Conservation (phyloP, 2,888 invertebrate species). For the Drosophila prolongata region DNA sequence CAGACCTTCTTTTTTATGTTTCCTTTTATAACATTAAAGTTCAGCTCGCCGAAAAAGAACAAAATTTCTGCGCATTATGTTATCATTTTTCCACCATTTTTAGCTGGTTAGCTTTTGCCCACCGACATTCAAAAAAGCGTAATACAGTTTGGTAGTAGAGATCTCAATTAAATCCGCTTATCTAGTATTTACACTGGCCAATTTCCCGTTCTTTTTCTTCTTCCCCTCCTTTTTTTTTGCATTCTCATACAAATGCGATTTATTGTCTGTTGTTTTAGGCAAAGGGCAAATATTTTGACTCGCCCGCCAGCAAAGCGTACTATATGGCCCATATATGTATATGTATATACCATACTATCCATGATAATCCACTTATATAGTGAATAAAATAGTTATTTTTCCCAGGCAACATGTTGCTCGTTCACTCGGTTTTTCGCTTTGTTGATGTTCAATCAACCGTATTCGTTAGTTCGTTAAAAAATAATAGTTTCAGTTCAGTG, state of each 20-base stretch:
- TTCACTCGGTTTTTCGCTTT: constrained; percentile 45
- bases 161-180: constrained; percentile 48
- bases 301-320: constrained; percentile 23
- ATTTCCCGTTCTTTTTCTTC: constrained; percentile 28
- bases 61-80: not conserved
- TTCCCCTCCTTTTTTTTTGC: constrained; percentile 6
- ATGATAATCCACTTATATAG: constrained; percentile 62
- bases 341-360: constrained; percentile 6
- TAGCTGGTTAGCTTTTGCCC: not conserved
- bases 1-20: too few species aligned
- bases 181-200: constrained; percentile 47
- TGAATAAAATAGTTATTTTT: constrained; percentile 49
- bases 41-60: not conserved
- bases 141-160: constrained; percentile 22
- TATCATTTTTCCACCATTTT: constrained; percentile 35
- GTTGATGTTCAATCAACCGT: constrained; percentile 67
- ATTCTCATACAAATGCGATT: constrained; percentile 35
- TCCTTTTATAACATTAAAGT: not conserved
- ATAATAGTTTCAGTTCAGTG: constrained; percentile 55
- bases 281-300: constrained; percentile 43
- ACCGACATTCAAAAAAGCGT: constrained; percentile 20
- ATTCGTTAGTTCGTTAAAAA: constrained; percentile 71
- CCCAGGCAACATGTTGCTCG: constrained; percentile 47
- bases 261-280: constrained; percentile 40
- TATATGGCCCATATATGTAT: constrained; percentile 14